Percentiles rank a stretch among this genome's conserved stretches.
phyloP scores from a whole-genome alignment of 2,888 invertebrate genomes.

The Geophilus truncorum region DNA sequence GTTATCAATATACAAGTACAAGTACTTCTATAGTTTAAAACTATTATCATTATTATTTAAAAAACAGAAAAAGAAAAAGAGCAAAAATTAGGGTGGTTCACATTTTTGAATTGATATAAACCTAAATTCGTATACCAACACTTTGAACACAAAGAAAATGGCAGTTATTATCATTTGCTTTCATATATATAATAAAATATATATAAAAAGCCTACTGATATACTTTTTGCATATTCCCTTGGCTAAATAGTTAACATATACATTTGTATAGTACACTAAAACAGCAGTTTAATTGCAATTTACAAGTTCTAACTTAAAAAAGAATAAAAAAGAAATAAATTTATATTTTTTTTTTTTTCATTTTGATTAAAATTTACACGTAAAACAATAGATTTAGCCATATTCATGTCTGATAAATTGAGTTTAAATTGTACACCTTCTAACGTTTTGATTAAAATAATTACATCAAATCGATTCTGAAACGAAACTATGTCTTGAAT shows the following conservation, averaged over 20 bases:
- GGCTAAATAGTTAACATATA: not conserved
- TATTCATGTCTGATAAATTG: not conserved
- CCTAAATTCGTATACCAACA: conserved; percentile 17
- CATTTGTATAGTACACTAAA: conserved; percentile 5
- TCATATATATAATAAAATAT: not conserved
- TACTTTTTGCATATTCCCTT: not conserved
- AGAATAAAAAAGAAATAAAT: not conserved
- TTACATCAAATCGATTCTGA: not conserved
- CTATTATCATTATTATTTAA: not conserved
- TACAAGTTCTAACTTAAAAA: not conserved
- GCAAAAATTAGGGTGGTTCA: not conserved
- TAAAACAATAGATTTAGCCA: not conserved
- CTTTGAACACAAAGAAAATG: conserved; percentile 18
- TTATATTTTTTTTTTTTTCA: not conserved
- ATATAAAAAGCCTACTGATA: conserved; percentile 5
- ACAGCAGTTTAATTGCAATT: not conserved
- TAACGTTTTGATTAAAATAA: not conserved
- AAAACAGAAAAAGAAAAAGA: not conserved
- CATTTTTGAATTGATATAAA: conserved; percentile 18
- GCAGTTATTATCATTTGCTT: conserved; percentile 22
- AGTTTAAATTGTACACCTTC: not conserved
- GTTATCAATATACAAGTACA: conserved; percentile 17
- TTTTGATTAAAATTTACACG: not conserved
- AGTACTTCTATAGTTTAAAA: not conserved
- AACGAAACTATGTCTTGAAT: not conserved